Base-by-base conservation (phyloP, 2,113 vertebrate species). In the Monopterus albus region DNA sequence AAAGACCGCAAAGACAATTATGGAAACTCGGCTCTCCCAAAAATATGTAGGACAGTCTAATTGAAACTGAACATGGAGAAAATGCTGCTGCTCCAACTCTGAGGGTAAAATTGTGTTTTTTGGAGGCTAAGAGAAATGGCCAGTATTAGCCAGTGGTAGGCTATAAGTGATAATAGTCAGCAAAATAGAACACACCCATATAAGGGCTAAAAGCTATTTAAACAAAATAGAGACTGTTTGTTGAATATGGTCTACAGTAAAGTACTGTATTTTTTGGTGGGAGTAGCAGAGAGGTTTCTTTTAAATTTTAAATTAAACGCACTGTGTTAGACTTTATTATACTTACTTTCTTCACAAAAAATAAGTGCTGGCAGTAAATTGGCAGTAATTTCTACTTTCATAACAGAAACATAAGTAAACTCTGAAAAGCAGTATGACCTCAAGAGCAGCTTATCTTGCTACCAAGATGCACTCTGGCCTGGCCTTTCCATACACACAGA, bases 371-470 rank as follows among this genome's bases (percentile, higher is more conserved):
- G n/a, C n/a, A n/a, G n/a, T n/a, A n/a, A n/a, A n/a, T 18, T 29
- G 43, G 65, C 25, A 57, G 21, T 33, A 39, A 70, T 47, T 35
- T 63, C 20, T 3, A 9, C n/a, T 64, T 67, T 49, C 5, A 67
- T 28, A 47, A 26, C 5, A 42, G 8, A 71, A 73, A 71, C 26
- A 55, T 25, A 11, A 63, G 42, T 5, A 50, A 66, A 70, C 28
- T 79, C 51, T 23, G 14, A 29, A 49, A 77, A 60, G 39, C n/a
- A 42, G 26, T 5, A 10, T 45, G 73, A 73, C 72, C 63, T 63
- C 8, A 56, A 26, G 72, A 57, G 52, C 47, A 67, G 43, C 57
- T 83, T 23, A 46, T 66, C 23, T 21, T 35, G 42, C 58, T 69
- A 42, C 38, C 38, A 35, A 64, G 55, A 56, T 17, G 39, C 51